Conservation (phyloP, 2,797 vertebrate genomes). For the Acanthis flammea region DNA sequence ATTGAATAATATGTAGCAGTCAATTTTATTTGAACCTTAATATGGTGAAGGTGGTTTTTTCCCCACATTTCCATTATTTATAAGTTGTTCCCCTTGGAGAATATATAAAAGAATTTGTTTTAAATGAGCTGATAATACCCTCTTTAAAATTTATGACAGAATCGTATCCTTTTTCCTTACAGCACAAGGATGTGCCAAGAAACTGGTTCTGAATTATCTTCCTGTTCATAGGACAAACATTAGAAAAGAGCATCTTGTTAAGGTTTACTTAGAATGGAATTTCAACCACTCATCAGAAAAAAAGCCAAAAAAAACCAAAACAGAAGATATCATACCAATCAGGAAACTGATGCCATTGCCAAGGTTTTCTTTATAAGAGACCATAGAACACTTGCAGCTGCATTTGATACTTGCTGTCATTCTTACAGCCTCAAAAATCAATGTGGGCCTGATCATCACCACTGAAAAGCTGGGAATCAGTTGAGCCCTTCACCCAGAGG, state of each 20-base stretch:
- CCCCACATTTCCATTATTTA: constrained; percentile 78
- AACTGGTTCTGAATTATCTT: constrained; percentile 57
- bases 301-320: neutral
- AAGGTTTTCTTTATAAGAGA: neutral
- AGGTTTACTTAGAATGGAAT: constrained; percentile 42
- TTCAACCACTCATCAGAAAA: constrained; percentile 3
- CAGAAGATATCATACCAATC: neutral
- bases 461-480: neutral
- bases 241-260: constrained; percentile 42
- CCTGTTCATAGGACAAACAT: constrained; percentile 57
- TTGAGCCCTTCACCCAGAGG: neutral
- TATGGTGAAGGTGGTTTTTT: constrained; percentile 40
- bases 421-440: neutral
- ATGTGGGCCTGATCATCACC: neutral
- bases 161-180: constrained; percentile 30
- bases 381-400: neutral
- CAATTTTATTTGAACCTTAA: constrained; percentile 83
- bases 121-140: constrained; percentile 78
- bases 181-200: constrained; percentile 4
- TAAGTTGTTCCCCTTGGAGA: constrained; percentile 75
- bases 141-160: constrained; percentile 79
- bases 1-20: constrained; percentile 81
- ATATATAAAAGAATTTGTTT: constrained; percentile 76
- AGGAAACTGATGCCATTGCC: neutral
- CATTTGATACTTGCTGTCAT: neutral